Evolutionary conservation across 2,888 invertebrate species (phyloP).

Genomic region (Lysandra bellargus): DNA sequence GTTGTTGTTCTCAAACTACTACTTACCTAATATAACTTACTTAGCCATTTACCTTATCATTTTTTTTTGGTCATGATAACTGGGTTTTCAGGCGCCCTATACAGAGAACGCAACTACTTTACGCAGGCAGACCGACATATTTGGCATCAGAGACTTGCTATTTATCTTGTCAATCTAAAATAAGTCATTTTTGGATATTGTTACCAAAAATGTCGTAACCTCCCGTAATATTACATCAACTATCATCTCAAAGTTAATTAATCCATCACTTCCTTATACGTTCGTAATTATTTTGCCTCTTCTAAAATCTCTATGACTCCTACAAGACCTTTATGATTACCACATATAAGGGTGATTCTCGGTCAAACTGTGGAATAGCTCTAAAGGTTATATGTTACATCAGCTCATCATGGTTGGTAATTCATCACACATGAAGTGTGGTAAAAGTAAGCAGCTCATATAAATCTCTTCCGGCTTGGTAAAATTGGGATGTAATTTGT

Average conservation of each 20-base stretch:
- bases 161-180: too few species aligned
- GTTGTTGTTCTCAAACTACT: too few species aligned
- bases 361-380: not conserved
- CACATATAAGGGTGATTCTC: not conserved
- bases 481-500: not conserved
- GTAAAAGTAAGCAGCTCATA: not conserved
- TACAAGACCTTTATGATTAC: not conserved
- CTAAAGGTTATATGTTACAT: not conserved
- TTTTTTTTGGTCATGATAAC: too few species aligned
- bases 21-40: too few species aligned
- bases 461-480: not conserved
- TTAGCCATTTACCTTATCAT: too few species aligned
- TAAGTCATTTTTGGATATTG: too few species aligned
- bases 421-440: not conserved
- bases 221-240: not conserved
- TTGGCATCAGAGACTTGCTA: too few species aligned
- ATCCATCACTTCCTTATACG: not conserved
- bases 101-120: too few species aligned
- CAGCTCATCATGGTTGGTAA: not conserved
- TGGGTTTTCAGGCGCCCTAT: too few species aligned
- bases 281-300: not conserved
- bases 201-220: too few species aligned
- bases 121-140: too few species aligned
- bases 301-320: too few species aligned
- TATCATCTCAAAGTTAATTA: conserved; percentile 1